Base-by-base conservation (phyloP, 2,113 vertebrate species). In the Toxostoma redivivum region DNA sequence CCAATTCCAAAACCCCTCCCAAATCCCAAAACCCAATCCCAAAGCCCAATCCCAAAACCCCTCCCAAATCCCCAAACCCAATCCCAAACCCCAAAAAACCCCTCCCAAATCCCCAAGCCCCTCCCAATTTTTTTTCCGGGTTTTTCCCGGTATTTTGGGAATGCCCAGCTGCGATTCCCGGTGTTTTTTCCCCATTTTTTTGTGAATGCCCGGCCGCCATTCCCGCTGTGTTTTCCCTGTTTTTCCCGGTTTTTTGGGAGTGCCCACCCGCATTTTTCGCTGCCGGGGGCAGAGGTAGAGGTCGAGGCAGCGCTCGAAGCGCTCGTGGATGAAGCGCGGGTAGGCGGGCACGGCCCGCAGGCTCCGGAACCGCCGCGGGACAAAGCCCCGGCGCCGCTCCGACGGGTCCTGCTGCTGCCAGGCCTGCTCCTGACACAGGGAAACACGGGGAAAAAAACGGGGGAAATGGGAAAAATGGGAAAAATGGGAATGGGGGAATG, bases 381-480 rank as follows among this genome's bases (percentile, higher is more conserved):
- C 0, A 35, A 70, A 51, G 3, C 0, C 1, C 8, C 5, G 66
- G 20, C 66, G 66, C 1, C 66, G 66, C 47, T 70, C 66, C 4
- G 45, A 2, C 7, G 66, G 47, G 0, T 69, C 66, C 66, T 69
- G 66, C 66, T 50, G 45, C 66, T 16, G 5, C 66, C 66, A 69
- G 66, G 66, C 66, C 66, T 50, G 25, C 47, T 16, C 2, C 66
- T n/a, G n/a, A n/a, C n/a, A n/a, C n/a, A n/a, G n/a, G n/a, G n/a
- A n/a, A n/a, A n/a, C n/a, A n/a, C n/a, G n/a, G n/a, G n/a, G n/a
- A n/a, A n/a, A n/a, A 38, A 53, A 51, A 50, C 16, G 50, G 50
- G 48, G 17, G 53, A 28, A 6, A 18, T 54, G 53, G 19, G 53
- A 8, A 33, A 21, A 30, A 27, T 18, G 28, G 51, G 51, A 18